Conservation (phyloP, 2,797 vertebrate species). For the Pitangus sulphuratus region DNA sequence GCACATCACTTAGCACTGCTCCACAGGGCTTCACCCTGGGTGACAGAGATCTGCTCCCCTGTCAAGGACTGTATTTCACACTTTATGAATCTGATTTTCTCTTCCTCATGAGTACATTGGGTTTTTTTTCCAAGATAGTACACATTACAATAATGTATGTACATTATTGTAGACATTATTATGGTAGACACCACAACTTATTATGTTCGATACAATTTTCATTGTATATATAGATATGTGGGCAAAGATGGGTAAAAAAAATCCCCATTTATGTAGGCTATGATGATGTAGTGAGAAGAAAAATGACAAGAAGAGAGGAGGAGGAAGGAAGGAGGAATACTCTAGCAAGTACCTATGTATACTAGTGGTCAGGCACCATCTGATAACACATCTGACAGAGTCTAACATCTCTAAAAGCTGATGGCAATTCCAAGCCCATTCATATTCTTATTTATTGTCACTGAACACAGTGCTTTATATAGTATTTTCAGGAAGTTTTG, state of each 20-base stretch:
- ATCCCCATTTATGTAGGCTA: not conserved
- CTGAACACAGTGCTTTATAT: not conserved
- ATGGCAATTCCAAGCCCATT: not conserved
- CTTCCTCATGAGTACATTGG: not conserved
- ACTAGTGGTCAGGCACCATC: not conserved
- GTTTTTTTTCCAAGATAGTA: not conserved
- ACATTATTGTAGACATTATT: no score
- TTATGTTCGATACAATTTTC: not conserved
- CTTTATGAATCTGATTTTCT: not conserved
- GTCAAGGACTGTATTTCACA: not conserved
- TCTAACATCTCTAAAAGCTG: not conserved
- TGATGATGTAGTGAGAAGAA: not conserved
- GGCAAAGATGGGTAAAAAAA: not conserved
- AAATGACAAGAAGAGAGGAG: not conserved
- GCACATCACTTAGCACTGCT: constrained; percentile 30
- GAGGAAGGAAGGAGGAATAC: not conserved
- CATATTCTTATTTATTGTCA: not conserved
- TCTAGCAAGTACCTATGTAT: not conserved
- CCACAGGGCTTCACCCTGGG: not conserved
- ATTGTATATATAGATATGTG: not conserved
- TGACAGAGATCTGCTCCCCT: not conserved
- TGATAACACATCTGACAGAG: not conserved
- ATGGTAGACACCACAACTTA: fast-evolving
- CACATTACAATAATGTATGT: not conserved
- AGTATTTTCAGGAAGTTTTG: not conserved